Evolutionary conservation across 2,113 vertebrate species (phyloP).

Genomic region (Turnix velox): DNA sequence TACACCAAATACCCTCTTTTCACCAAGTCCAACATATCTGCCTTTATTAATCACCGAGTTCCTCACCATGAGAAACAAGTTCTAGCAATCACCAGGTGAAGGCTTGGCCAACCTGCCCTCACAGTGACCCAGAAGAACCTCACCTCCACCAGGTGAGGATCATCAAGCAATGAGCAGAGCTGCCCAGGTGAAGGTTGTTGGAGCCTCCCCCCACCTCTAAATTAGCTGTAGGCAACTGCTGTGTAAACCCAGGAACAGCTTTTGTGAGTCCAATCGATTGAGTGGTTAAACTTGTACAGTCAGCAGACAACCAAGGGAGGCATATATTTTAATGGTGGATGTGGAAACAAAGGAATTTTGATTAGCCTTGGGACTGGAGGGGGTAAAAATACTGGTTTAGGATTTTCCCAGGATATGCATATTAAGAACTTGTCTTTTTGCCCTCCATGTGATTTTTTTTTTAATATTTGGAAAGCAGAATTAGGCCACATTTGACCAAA

Average conservation of each 20-base stretch:
- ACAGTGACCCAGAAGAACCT: background rate
- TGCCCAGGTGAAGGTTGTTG: background rate
- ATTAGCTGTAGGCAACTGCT: background rate
- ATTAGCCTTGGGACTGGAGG: slow-evolving; percentile 39
- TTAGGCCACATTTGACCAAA: slow-evolving; percentile 59
- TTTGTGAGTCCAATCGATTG: background rate
- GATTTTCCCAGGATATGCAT: slow-evolving; percentile 53
- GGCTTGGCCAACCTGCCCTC: background rate
- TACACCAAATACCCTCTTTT: background rate
- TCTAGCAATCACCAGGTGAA: background rate
- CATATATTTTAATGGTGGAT: slow-evolving; percentile 49
- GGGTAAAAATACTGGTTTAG: slow-evolving; percentile 57
- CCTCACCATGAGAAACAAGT: background rate
- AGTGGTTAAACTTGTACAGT: slow-evolving; percentile 44
- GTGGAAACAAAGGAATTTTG: slow-evolving; percentile 59
- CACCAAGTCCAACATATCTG: rapidly evolving
- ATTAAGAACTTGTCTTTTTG: slow-evolving; percentile 62
- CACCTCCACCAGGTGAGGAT: background rate
- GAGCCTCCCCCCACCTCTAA: background rate
- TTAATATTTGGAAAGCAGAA: slow-evolving; percentile 60
- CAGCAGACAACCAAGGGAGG: slow-evolving; percentile 40
- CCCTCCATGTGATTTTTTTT: slow-evolving; percentile 44
- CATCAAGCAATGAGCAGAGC: background rate
- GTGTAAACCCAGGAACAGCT: background rate
- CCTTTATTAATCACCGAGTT: background rate